These are phyloP conservation scores for Drosophila hamatofila DNA, from an alignment of 2,888 invertebrate species.

Conservation along the genomic window DNA sequence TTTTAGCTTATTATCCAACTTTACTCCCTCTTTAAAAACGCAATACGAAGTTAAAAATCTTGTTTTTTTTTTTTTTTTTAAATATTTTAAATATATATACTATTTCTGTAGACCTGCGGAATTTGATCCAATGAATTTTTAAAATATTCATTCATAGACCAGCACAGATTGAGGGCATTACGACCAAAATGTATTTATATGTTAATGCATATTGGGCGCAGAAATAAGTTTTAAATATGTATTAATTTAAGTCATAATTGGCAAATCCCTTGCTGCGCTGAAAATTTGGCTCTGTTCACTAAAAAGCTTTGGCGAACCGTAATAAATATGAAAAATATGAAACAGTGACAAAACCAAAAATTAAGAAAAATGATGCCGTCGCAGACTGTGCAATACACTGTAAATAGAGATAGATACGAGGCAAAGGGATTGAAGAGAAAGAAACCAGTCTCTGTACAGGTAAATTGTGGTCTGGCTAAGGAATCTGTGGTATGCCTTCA, in stretches of 20 bases:
- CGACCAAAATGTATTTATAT: slow-evolving; percentile 4
- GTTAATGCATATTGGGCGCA: slow-evolving; percentile 6
- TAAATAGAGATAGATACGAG: no score
- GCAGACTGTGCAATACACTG: neutral
- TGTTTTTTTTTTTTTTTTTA: no score
- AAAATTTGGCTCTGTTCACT: slow-evolving; percentile 8
- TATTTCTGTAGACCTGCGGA: no score
- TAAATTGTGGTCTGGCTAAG: no score
- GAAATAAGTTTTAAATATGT: slow-evolving; percentile 41
- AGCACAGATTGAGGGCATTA: neutral
- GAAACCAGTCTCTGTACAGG: neutral
- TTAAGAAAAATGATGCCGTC: neutral
- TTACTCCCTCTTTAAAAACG: no score
- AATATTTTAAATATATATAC: no score
- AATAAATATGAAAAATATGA: slow-evolving; percentile 19
- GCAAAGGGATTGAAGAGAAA: no score
- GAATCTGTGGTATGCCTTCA: no score
- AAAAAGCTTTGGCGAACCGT: slow-evolving; percentile 31
- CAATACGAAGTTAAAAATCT: no score
- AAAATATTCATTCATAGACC: neutral
- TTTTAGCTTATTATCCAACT: no score
- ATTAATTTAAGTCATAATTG: slow-evolving; percentile 67
- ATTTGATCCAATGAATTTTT: neutral
- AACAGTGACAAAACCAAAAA: neutral
- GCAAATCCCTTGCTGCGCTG: slow-evolving; percentile 55